Base-by-base conservation (phyloP, 2,888 invertebrate species). In the Phrixothrix hirtus region DNA sequence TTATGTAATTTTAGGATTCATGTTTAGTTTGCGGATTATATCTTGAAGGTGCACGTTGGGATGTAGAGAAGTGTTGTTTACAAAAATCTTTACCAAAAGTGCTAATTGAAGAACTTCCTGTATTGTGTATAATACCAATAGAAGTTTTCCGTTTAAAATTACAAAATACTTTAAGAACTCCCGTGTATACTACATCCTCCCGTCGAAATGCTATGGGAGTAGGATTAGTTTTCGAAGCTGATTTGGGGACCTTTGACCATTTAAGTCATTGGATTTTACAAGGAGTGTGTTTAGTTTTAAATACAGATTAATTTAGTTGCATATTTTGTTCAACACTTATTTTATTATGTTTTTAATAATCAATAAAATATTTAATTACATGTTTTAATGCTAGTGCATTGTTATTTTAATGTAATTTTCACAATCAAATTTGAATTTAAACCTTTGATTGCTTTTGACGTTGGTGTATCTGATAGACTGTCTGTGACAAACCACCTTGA, bases 141-240 rank as follows among this genome's bases (percentile, higher is more conserved):
- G 93, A 95, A 77, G 78, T 83, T 4, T 89, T 89, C 72, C 82
- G 89, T 66, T 81, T 94, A 3, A 93, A 92, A 71, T 77, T 93
- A 57, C 80, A 95, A 89, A 92, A 95, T 69, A 94, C 93, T 0
- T 82, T 92, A 44, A 81, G 83, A 27, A 89, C 93, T 0, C 95
- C 95, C 0, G 95, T 95, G 7, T 95, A 95, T 70, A 92, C 89
- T 6, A 95, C 95, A 1, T 92, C 93, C 0, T 77, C 82, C 65
- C 81, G 95, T 16, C 82, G 93, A 54, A 91, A 95, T 75, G 92
- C 93, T 0, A 93, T 94, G 92, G 94, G 93, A 1, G 88, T 88
- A 26, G 95, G 95, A 1, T 79, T 95, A 7, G 92, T 95, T 21
- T 95, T 95, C 73, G 92, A 94, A 74, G 89, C 94, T 0, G 88